A percentile compares a stretch with the other conserved stretches of the same genome.
phyloP scores from a whole-genome alignment of 2,113 vertebrate species.

The Scolopax mira region DNA sequence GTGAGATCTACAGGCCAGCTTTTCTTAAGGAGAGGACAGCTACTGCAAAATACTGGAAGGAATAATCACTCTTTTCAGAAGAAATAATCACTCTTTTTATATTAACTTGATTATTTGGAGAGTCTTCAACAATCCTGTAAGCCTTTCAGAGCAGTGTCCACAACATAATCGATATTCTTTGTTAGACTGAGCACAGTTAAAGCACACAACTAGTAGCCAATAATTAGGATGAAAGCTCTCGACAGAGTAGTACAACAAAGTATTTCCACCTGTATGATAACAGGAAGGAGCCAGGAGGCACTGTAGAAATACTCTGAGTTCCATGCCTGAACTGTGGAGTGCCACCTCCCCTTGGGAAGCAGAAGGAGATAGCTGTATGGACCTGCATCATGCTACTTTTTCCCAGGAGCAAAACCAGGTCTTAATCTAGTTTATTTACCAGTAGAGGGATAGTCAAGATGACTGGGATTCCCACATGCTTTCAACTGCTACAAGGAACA shows the following conservation, averaged over 20 bases:
- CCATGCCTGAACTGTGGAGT: not conserved
- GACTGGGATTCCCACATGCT: not conserved
- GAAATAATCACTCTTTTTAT: not conserved
- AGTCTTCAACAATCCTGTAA: not conserved
- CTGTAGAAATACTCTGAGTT: not conserved
- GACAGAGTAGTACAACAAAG: not conserved
- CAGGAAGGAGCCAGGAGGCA: not conserved
- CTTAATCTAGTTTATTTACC: not conserved
- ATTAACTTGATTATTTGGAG: not conserved
- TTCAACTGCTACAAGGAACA: not conserved
- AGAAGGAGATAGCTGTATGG: rapidly evolving
- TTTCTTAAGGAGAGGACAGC: not conserved
- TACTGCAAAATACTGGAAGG: not conserved
- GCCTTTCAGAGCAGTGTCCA: not conserved
- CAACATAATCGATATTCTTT: not conserved
- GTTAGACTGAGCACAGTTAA: not conserved
- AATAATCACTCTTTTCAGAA: not conserved
- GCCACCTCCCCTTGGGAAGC: not conserved
- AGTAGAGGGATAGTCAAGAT: not conserved
- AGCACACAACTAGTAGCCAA: not conserved
- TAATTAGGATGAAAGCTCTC: not conserved
- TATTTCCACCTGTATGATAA: not conserved
- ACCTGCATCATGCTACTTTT: not conserved
- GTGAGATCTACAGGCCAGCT: not conserved
- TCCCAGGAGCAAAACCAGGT: not conserved